Evolutionary conservation across 64 coral and sea anemone genomes (phyloP).

Genomic region (Montipora capricornis): DNA sequence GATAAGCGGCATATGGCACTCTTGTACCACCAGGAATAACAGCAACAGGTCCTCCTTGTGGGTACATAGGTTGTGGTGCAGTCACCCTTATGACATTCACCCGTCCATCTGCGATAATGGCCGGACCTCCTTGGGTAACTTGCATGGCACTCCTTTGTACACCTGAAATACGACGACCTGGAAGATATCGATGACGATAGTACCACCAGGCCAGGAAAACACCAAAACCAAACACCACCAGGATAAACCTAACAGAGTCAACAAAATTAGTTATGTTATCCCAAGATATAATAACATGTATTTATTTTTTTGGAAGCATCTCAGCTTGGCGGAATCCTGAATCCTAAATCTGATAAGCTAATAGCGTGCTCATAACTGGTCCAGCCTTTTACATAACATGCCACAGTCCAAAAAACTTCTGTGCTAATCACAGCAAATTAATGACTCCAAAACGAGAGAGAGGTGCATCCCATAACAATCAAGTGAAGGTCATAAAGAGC

Average conservation of each 20-base stretch:
- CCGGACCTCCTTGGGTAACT: not conserved
- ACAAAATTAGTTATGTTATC: not conserved
- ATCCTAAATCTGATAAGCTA: no score
- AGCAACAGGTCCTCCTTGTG: not conserved
- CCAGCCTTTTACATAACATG: no score
- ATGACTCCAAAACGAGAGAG: no score
- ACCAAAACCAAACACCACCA: conserved; percentile 55
- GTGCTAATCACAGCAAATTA: no score
- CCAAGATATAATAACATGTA: no score
- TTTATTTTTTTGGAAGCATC: no score
- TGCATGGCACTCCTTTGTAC: not conserved
- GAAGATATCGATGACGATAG: conserved; percentile 88
- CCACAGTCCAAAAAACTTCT: no score
- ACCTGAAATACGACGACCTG: conserved; percentile 35
- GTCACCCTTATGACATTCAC: conserved; percentile 4
- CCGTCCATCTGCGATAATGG: not conserved
- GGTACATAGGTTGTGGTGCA: conserved; percentile 11
- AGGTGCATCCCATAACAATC: no score
- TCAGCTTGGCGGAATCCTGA: no score
- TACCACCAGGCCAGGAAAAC: conserved; percentile 91
- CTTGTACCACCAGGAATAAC: not conserved
- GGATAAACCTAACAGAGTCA: conserved; percentile 68
- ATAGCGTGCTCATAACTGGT: no score
- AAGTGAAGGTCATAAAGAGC: no score
- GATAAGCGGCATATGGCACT: not conserved